Base-by-base conservation (phyloP, 35 echinoderm and acorn worm species). In the Chiridota heheva region DNA sequence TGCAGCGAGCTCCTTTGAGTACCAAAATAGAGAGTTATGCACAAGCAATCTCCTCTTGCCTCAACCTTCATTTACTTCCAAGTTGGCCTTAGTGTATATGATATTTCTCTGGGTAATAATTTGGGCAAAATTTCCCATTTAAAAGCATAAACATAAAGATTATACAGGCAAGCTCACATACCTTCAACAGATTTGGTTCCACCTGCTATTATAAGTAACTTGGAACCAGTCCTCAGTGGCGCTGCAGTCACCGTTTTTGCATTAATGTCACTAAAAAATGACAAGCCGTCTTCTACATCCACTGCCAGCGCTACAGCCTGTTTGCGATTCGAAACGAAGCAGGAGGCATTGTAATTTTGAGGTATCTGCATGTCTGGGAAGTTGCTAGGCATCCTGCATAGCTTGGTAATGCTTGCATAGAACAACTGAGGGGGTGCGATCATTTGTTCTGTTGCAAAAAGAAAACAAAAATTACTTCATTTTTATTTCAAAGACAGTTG, bases 371-470 rank as follows among this genome's bases (percentile, higher is more conserved):
- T 69, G 53, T 85, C 70, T 0, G 87, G 82, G 58, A 90, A 83
- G 59, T 86, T 96, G 56, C 81, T 78, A 1, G 92, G 92, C 59
- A 72, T 72, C n/a, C 69, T 20, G 76, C 85, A 96, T n/a, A 96
- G 53, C 37, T 76, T 90, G 44, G 44, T 76, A 34, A 63, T 24
- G 27, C 36, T 28, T 13, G 87, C 77, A 26, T 86, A 49, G 44
- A 96, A 81, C 16, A 96, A n/a, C 41, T 75, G 44, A 17, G 92
- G 92, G 32, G 82, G 77, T 31, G 75, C 58, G 17, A 96, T 82
- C 8, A 29, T 33, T 20, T 59, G 30, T 32, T 90, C 92, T 83
- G 67, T 6, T 44, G 48, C 24, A 43, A 44, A 73, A 81, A 37
- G 22, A 72, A 40, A 81, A 7, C 0, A 5, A 83, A 83, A 33